Evolutionary conservation across 2,888 invertebrate species (phyloP), one percentile per base, ranked within the genome.

Genomic region (Therioaphis trifolii): DNA sequence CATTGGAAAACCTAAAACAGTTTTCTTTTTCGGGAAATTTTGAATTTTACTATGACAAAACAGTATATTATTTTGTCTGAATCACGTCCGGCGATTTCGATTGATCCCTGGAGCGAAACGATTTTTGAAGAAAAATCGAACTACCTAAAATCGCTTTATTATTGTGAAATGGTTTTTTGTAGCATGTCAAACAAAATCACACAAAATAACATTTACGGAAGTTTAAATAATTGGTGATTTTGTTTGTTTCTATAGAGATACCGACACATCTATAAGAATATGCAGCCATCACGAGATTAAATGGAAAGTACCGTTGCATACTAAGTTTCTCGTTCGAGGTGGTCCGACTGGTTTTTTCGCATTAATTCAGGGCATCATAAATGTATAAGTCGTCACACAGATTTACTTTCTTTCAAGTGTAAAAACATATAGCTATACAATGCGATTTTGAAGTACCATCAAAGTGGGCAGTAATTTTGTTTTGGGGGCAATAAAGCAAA

Each of bases 271-370:
- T n/a, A n/a, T n/a, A n/a, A 35, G 35, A 35, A 5, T 5, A 15
- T 63, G 9, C 3, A 4, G 27, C 11, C 9, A 11, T 29, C 49
- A 35, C 66, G 11, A 77, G 49, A 82, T 74, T 24, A 63, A 74
- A 74, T 61, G 82, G 82, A 82, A 82, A 82, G 82, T 82, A 82
- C 63, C 74, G 52, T 63, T 69, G 43, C 40, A 49, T 2, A 63
- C 82, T 55, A 49, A 82, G 72, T 82, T 82, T 82, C 82, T 72
- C 72, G 63, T 80, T 80, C 61, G 61, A 80, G 80, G 80, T 72
- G 46, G 71, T 63, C 74, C 63, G n/a, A 82, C 82, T 35, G 49
- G 82, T 82, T 82, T 46, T 46, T 71, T 71, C 58, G 49, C 74
- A 63, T 74, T 55, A 46, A 80, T 69, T 46, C 58, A 52, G 29